phyloP scores from a whole-genome alignment of 2,113 vertebrate species.

The Passer montanus region DNA sequence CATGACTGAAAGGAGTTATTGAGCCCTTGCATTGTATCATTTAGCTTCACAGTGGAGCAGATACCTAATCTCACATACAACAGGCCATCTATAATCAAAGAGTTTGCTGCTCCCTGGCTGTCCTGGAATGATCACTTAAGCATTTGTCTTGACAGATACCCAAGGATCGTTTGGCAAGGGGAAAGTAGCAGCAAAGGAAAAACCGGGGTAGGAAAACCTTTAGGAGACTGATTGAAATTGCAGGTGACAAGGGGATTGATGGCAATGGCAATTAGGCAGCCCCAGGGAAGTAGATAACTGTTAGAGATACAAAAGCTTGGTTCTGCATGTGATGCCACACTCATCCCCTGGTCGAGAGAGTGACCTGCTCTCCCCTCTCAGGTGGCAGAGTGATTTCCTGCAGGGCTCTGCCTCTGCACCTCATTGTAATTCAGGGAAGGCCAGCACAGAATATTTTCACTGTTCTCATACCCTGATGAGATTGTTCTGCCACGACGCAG shows the following conservation, averaged over 20 bases:
- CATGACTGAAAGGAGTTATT: constrained; percentile 64
- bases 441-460: constrained; percentile 19
- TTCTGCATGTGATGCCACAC: neutral
- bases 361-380: neutral
- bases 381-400: constrained; percentile 42
- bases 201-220: constrained; percentile 2
- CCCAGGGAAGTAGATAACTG: constrained; percentile 74
- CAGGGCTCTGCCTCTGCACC: neutral
- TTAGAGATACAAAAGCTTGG: constrained; percentile 64
- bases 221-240: constrained; percentile 57
- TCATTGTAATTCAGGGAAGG: constrained; percentile 57
- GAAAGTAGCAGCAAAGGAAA: constrained; percentile 44
- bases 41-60: constrained; percentile 65
- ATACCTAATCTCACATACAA: constrained; percentile 72
- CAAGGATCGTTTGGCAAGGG: neutral
- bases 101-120: constrained; percentile 43
- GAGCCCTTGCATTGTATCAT: constrained; percentile 56
- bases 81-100: constrained; percentile 66
- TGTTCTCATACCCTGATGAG: constrained; percentile 5
- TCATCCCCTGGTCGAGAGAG: neutral
- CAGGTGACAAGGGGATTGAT: constrained; percentile 57
- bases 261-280: constrained; percentile 71
- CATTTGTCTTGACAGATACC: constrained; percentile 41
- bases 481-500: constrained; percentile 16
- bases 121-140: constrained; percentile 9